Evolutionary conservation across 1,140 invertebrate genomes (phyloP), one percentile per base, ranked within the genome.

Genomic region (Drosophila kohkoa): DNA sequence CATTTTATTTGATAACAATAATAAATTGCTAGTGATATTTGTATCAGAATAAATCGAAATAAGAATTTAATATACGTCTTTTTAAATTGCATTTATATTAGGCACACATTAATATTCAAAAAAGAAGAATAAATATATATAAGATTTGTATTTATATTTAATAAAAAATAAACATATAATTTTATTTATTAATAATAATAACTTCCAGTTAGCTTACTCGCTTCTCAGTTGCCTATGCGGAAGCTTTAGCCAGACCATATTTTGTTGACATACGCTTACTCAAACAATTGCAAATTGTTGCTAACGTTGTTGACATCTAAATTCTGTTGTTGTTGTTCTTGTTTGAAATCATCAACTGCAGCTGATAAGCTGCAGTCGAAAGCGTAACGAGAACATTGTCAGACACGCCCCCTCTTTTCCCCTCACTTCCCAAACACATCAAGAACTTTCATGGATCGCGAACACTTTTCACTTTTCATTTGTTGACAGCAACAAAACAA

Each of bases 381-480:
- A 67, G 79, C 30, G 63, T 60, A 76, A 62, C 54, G 55, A 67
- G 77, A 79, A 55, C 72, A 66, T 46, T 43, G 49, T 8, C 46
- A 64, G 45, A 25, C 20, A 25, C 20, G 20, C 20, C 20, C 20
- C 13, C 46, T 43, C 3, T 11, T 8, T 28, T 57, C 38, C 45
- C 8, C n/a, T n/a, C 35, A 30, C 16, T 15, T 30, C 54, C 15
- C 13, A 10, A 10, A 16, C 65, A 45, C 11, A 11, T 11, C 13
- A 20, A 25, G 16, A 46, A 25, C 43, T 55, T 65, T 55, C 15
- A 68, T 52, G 60, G 77, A 88, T 83, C 74, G 69, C 54, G 54
- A 62, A 25, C 66, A 55, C 51, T 54, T 88, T 88, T 83, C 74
- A 88, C 83, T 89, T 80, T 82, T 63, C 55, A 71, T 74, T 77